Conservation (phyloP, 2,888 invertebrate genomes). For the Exephanes ischioxanthus region DNA sequence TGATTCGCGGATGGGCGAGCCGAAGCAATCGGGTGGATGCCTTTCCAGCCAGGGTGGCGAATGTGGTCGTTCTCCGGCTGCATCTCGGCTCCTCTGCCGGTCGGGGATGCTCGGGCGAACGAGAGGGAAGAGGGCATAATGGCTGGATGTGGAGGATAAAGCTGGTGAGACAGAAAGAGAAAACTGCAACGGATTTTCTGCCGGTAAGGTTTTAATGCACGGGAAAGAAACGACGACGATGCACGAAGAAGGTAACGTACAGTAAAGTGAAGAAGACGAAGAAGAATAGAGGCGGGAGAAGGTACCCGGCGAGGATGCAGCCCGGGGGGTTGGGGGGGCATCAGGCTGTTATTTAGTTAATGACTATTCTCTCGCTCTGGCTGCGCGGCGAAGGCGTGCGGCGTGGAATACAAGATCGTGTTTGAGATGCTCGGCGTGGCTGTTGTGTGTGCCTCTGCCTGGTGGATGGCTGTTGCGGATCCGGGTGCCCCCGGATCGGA, state of each 20-base stretch:
- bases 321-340: conserved; percentile 60
- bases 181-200: not conserved
- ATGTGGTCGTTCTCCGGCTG: conserved; percentile 52
- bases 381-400: conserved; percentile 73
- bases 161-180: conserved; percentile 33
- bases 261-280: conserved; percentile 26
- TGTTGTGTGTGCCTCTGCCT: conserved; percentile 65
- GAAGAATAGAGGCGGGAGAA: conserved; percentile 46
- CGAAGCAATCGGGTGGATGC: conserved; percentile 55
- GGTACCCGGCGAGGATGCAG: conserved; percentile 31
- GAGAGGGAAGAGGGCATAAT: conserved; percentile 24
- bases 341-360: conserved; percentile 84
- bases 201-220: conserved; percentile 12
- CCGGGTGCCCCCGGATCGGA: conserved; percentile 71
- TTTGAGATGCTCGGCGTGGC: conserved; percentile 83
- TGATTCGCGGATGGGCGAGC: conserved; percentile 72
- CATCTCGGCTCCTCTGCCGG: conserved; percentile 35
- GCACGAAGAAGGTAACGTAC: conserved; percentile 7
- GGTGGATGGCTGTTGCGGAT: conserved; percentile 72
- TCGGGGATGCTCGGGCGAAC: conserved; percentile 29
- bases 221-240: conserved; percentile 18
- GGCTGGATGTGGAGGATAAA: conserved; percentile 26
- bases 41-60: conserved; percentile 47
- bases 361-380: conserved; percentile 84
- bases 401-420: conserved; percentile 84